Conservation (phyloP, 1,140 invertebrate species). For the Argopecten irradians region DNA sequence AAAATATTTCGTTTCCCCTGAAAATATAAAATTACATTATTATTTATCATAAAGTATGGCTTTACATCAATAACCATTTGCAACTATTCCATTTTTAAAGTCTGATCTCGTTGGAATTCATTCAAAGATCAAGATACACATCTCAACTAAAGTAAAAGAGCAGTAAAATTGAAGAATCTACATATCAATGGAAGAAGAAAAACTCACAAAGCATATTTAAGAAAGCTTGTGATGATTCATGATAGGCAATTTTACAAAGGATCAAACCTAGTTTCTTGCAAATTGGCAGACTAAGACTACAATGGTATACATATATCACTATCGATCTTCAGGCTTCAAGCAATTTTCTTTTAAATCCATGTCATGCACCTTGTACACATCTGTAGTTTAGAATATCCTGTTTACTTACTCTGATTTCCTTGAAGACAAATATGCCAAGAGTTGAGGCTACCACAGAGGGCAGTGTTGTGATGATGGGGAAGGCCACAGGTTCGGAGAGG, state of each 20-base stretch:
- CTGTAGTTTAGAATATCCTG: neutral
- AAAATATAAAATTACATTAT: constrained; percentile 50
- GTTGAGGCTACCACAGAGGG: constrained; percentile 69
- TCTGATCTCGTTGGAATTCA: neutral
- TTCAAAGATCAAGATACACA: neutral
- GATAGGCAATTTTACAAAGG: too few species aligned
- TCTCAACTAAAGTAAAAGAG: neutral
- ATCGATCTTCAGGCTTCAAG: neutral
- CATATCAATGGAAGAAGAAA: neutral
- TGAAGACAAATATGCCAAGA: constrained; percentile 70
- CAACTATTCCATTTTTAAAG: neutral
- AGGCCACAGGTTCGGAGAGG: constrained; percentile 76
- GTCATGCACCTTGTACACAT: neutral
- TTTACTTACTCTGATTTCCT: constrained; percentile 69
- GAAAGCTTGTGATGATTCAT: too few species aligned
- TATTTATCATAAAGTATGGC: neutral
- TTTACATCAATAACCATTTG: neutral
- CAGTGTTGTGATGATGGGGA: constrained; percentile 76
- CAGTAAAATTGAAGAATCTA: neutral
- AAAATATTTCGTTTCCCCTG: constrained; percentile 69
- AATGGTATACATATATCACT: neutral
- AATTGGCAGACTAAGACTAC: neutral
- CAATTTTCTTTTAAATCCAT: neutral
- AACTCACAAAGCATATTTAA: neutral
- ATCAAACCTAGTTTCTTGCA: too few species aligned